phyloP scores from a whole-genome alignment of 2,113 vertebrate species.

The Pandion haliaetus region DNA sequence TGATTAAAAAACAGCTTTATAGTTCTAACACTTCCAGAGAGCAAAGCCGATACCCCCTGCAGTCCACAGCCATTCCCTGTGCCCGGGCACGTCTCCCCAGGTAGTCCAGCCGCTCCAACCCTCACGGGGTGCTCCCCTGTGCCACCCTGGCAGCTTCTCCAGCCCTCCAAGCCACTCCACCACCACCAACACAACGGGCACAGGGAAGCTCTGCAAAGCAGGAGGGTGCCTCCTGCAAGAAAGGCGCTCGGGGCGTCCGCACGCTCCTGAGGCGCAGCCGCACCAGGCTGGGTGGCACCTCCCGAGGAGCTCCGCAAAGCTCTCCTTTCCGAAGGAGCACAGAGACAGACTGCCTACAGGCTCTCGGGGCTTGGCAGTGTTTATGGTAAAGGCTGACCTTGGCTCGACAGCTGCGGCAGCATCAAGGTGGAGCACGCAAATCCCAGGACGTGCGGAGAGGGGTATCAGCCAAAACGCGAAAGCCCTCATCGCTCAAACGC shows the following conservation, averaged over 20 bases:
- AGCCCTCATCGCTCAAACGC: not conserved
- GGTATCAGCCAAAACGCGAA: not conserved
- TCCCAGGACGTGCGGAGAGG: not conserved
- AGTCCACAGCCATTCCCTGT: fast-evolving
- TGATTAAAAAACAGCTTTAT: not conserved
- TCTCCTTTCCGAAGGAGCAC: not conserved
- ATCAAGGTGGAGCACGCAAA: not conserved
- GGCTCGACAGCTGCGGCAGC: not conserved
- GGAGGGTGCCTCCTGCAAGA: too few species aligned
- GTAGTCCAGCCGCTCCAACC: not conserved
- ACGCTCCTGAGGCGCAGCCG: fast-evolving
- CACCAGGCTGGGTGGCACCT: not conserved
- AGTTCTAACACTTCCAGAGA: not conserved
- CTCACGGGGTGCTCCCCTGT: not conserved
- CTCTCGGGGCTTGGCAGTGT: not conserved
- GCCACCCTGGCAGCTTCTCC: not conserved
- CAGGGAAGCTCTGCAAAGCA: not conserved
- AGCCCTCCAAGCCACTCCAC: not conserved
- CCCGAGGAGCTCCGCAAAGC: not conserved
- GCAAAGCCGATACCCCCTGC: not conserved
- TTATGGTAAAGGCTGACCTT: not conserved
- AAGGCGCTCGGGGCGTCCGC: not conserved
- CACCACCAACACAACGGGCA: not conserved
- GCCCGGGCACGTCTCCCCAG: not conserved
- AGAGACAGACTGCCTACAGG: too few species aligned